Conservation (phyloP, 2,888 invertebrate species). For the Tineola bisselliella region DNA sequence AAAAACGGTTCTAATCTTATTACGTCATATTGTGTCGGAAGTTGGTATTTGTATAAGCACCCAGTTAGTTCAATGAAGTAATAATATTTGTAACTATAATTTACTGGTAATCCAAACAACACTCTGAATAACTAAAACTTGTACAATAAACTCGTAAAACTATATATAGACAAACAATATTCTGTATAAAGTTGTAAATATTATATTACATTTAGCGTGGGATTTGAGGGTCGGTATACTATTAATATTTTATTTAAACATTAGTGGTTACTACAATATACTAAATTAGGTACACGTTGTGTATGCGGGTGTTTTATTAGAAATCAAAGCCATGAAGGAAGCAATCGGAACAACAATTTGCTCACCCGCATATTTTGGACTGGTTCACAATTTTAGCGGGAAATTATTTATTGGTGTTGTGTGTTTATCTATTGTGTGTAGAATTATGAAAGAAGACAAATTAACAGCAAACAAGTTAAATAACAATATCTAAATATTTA, state of each 20-base stretch:
- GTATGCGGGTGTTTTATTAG: conserved; percentile 22
- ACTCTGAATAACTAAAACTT: neutral
- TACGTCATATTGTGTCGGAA: too few relatives aligned
- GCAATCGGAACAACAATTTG: neutral
- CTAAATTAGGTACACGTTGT: neutral
- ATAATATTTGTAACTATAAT: too few relatives aligned
- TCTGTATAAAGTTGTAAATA: neutral
- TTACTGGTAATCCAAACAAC: too few relatives aligned
- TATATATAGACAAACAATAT: neutral
- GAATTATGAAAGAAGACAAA: too few relatives aligned
- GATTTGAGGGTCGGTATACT: neutral
- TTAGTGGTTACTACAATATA: neutral
- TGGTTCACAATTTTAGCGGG: neutral
- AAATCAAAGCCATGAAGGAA: conserved; percentile 21
- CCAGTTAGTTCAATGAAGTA: too few relatives aligned
- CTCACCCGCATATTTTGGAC: neutral
- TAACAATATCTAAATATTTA: too few relatives aligned
- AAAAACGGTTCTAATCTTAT: too few relatives aligned
- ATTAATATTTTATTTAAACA: neutral
- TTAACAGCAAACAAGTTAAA: too few relatives aligned
- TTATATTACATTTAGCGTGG: neutral
- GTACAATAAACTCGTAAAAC: too few relatives aligned
- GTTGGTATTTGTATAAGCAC: too few relatives aligned
- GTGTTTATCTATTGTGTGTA: too few relatives aligned
- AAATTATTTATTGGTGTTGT: too few relatives aligned